These are phyloP conservation scores for Callaeas wilsoni DNA, from an alignment of 2,113 vertebrate genomes.

Conservation along the genomic window DNA sequence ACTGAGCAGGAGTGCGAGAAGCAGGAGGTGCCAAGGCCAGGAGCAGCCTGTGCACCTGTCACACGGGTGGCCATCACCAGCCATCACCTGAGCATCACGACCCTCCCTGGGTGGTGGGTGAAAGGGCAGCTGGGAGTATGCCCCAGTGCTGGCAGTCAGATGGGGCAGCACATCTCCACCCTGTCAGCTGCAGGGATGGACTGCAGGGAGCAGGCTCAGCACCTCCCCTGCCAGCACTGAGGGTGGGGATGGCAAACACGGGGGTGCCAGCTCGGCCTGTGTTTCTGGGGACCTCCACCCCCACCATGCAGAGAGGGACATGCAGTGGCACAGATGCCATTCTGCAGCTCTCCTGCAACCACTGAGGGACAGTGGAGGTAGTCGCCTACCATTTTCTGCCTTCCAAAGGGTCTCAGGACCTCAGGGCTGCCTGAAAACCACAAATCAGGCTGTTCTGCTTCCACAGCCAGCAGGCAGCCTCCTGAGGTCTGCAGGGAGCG, in stretches of 20 bases:
- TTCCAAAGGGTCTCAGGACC: not conserved
- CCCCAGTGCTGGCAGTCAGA: not conserved
- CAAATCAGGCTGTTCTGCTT: not conserved
- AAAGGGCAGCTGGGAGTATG: not conserved
- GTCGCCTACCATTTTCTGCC: not conserved
- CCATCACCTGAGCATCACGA: not conserved
- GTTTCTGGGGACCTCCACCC: not conserved
- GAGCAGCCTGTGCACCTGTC: not conserved
- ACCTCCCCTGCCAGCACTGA: not conserved
- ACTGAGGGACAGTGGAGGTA: not conserved
- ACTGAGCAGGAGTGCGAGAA: not conserved
- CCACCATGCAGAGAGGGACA: rapidly evolving
- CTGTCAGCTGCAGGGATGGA: not conserved
- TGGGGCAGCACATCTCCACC: not conserved
- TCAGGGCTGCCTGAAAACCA: not conserved
- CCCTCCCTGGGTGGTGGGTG: not conserved
- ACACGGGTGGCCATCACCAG: not conserved
- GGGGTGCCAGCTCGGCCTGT: not conserved
- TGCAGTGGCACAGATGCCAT: not conserved
- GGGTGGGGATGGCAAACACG: rapidly evolving
- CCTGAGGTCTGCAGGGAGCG: rapidly evolving
- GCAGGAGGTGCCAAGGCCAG: not conserved
- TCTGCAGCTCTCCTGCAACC: not conserved
- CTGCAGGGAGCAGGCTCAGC: not conserved
- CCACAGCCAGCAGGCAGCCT: not conserved